Evolutionary conservation across 2,888 invertebrate genomes (phyloP), one percentile per base, ranked within the genome.

Genomic region (Gasteruption jaculator): DNA sequence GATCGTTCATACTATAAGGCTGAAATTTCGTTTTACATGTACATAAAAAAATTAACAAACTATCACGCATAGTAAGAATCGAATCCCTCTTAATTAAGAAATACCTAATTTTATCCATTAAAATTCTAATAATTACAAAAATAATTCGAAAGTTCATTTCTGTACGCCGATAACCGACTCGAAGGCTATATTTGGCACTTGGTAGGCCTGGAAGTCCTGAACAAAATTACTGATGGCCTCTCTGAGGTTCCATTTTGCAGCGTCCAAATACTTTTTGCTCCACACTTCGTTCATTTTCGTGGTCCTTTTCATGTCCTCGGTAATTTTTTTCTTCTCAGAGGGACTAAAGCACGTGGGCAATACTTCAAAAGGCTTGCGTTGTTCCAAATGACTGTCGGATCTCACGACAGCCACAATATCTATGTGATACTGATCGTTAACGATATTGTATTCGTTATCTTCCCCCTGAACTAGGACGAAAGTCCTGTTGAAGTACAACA

Each of bases 401-500:
- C 16, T 21, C 1, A 49, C 32, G 2, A 41, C 30, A 3, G 37
- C 5, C 1, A 41, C 30, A 4, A 43, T n/a, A 3, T 38, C 32
- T 11, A 71, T 45, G 38, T 65, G 61, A 49, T 66, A 68, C 40
- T 68, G 61, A 52, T 71, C 70, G 45, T 71, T 71, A 5, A 59
- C 39, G 22, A 71, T 69, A 22, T 64, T 58, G 38, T 61, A 70
- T 27, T 71, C 70, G 30, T 65, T 56, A 11, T 68, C 68, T 3
- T 54, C 53, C 4, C 51, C 51, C 1, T 58, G 58, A 10, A 53
- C 38, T 7, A 71, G 36, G 8, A 69, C 45, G 20, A 71, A 61
- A 1, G 68, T 69, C 27, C 70, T 54, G 15, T 51, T 57, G 61
- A 85, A 85, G 0, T 76, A 69, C 2, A 79, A 58, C 1, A 77